These are phyloP conservation scores for Parascotia fuliginaria DNA, from an alignment of 2,888 invertebrate species.

Conservation along the genomic window DNA sequence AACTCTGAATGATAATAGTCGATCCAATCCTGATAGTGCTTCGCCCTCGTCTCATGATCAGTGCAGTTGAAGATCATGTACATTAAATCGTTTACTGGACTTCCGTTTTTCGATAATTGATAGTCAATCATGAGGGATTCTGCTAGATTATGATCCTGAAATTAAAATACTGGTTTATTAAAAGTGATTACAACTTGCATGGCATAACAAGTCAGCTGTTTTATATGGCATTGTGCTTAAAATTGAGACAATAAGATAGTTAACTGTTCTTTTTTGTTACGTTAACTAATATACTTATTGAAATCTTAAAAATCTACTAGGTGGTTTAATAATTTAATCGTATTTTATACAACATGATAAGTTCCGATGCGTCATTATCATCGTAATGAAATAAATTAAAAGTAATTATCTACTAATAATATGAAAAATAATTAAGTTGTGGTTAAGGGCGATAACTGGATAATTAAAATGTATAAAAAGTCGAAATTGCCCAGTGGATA, in stretches of 20 bases:
- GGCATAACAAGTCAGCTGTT: too few species aligned
- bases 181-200: background rate
- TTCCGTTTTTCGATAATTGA: slow-evolving; percentile 47
- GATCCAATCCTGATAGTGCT: slow-evolving; percentile 48
- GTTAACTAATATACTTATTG: background rate
- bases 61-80: slow-evolving; percentile 59
- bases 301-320: background rate
- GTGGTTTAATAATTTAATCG: background rate
- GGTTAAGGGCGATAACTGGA: too few species aligned
- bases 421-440: too few species aligned
- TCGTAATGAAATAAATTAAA: too few species aligned
- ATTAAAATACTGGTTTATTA: background rate
- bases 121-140: slow-evolving; percentile 59
- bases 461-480: too few species aligned
- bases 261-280: background rate
- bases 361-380: too few species aligned
- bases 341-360: too few species aligned
- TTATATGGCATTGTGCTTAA: background rate
- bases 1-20: slow-evolving; percentile 47
- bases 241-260: background rate
- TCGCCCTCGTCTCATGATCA: slow-evolving; percentile 45
- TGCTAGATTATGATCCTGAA: slow-evolving; percentile 44
- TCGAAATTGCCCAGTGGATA: too few species aligned
- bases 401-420: too few species aligned
- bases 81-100: slow-evolving; percentile 50